A percentile compares a stretch with the other conserved stretches of the same genome.
phyloP scores from a whole-genome alignment of 2,113 vertebrate genomes.

The Thermophis baileyi region DNA sequence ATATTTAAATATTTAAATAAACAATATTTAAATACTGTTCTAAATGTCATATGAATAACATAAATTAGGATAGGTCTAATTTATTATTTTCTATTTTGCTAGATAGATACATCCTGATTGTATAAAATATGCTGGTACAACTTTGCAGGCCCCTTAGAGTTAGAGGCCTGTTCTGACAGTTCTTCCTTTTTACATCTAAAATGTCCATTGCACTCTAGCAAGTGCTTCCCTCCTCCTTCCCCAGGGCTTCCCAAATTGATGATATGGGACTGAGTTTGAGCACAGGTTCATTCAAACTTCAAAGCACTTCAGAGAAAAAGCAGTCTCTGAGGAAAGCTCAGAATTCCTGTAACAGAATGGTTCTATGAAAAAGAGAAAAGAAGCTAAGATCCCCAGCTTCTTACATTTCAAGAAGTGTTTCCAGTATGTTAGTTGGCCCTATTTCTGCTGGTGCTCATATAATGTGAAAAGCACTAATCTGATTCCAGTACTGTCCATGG shows the following conservation, averaged over 20 bases:
- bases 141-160: background rate
- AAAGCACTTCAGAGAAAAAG: background rate
- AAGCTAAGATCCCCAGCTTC: background rate
- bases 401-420: background rate
- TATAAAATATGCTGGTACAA: background rate
- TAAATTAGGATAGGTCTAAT: background rate
- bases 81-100: background rate
- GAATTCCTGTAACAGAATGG: background rate
- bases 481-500: background rate
- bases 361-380: background rate
- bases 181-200: background rate
- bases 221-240: background rate
- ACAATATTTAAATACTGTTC: background rate
- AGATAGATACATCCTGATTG: background rate
- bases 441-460: background rate
- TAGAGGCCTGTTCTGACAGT: background rate
- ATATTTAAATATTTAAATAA: background rate
- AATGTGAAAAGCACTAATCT: background rate
- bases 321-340: background rate
- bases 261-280: background rate
- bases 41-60: background rate
- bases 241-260: background rate
- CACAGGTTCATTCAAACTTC: background rate
- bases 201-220: background rate
- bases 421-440: background rate